These are phyloP conservation scores for Zingel zingel DNA, from an alignment of 2,113 vertebrate genomes.

Conservation along the genomic window DNA sequence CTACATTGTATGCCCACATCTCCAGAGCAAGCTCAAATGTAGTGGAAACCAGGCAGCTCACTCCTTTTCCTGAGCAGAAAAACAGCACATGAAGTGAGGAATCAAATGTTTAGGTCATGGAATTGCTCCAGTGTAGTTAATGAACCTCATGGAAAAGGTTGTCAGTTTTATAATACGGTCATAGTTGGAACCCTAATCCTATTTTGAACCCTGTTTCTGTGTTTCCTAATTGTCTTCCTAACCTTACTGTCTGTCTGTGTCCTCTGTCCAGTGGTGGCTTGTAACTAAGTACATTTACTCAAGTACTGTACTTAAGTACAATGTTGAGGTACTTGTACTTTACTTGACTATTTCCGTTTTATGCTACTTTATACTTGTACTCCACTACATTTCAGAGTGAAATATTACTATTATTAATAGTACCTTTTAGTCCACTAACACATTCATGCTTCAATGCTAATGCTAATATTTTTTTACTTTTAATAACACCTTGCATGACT, in stretches of 20 bases:
- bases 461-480: background rate
- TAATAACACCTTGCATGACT: background rate
- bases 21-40: background rate
- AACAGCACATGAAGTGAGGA: constrained; percentile 11
- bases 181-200: background rate
- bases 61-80: constrained; percentile 14
- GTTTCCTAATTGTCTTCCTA: background rate
- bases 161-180: background rate
- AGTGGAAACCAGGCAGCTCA: background rate
- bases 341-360: too few species aligned
- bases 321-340: background rate
- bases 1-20: background rate
- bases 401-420: background rate
- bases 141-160: constrained; percentile 39
- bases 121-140: background rate
- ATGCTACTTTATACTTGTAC: background rate
- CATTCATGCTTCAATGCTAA: background rate
- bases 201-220: background rate
- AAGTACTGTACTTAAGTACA: background rate
- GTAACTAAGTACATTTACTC: background rate
- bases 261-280: background rate
- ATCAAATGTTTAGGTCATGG: constrained; percentile 32
- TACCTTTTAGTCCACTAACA: background rate
- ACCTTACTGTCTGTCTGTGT: background rate
- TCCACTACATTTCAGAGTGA: background rate